Conservation (phyloP, 23 tunicate genomes). For the Styela plicata region DNA sequence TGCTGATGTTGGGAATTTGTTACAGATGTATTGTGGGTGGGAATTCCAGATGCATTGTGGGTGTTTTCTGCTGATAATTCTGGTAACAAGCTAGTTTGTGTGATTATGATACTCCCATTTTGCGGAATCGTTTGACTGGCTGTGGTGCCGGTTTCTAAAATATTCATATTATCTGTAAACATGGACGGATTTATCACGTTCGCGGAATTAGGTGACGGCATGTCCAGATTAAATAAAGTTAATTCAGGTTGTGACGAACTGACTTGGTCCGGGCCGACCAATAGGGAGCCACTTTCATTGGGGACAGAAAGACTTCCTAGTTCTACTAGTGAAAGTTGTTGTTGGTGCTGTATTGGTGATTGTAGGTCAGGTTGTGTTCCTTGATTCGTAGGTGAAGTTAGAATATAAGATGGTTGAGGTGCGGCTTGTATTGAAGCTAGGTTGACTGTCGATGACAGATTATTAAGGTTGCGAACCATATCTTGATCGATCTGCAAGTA, state of each 20-base stretch:
- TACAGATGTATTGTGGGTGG: no score
- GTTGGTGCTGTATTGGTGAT: neutral
- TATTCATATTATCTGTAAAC: neutral
- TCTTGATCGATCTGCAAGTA: constrained; percentile 76
- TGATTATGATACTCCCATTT: no score
- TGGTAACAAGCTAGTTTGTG: no score
- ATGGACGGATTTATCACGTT: neutral
- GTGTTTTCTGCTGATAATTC: no score
- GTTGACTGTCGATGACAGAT: neutral
- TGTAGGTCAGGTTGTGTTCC: neutral
- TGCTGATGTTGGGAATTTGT: no score
- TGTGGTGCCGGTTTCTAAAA: neutral
- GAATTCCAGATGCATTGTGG: no score
- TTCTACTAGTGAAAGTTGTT: neutral
- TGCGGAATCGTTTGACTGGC: neutral
- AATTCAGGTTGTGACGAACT: neutral
- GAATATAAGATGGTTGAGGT: neutral
- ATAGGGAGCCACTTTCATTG: neutral
- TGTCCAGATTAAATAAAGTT: constrained; percentile 6
- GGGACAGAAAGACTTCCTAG: neutral
- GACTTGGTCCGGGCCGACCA: neutral
- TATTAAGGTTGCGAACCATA: constrained; percentile 45
- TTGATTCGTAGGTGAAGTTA: neutral
- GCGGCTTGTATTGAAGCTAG: neutral
- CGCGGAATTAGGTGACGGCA: neutral